Evolutionary conservation across 2,888 invertebrate species (phyloP).

Genomic region (Cactoblastis cactorum): DNA sequence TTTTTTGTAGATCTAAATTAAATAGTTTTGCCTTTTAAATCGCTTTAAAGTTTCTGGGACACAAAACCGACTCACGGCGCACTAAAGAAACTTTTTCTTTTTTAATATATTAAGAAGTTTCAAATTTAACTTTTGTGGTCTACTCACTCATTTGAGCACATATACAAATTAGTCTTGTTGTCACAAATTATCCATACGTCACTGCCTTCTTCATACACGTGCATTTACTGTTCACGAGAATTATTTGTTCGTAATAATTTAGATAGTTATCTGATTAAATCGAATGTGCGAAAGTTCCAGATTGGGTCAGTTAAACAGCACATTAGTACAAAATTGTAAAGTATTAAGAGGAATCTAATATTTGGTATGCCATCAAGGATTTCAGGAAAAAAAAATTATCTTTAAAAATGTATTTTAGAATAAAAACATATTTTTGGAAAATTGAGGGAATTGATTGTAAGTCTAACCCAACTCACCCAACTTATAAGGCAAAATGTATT

Average conservation of each 20-base stretch:
- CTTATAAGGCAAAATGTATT: conserved; percentile 44
- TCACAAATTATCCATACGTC: conserved; percentile 40
- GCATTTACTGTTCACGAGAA: conserved; percentile 29
- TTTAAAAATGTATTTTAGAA: conserved; percentile 53
- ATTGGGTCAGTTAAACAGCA: conserved; percentile 31
- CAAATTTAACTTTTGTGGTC: not conserved
- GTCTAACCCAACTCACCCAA: conserved; percentile 35
- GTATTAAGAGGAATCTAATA: conserved; percentile 17
- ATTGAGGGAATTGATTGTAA: conserved; percentile 57
- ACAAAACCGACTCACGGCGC: too few species aligned
- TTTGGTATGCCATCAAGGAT: conserved; percentile 9
- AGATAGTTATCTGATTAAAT: not conserved
- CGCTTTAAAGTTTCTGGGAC: too few species aligned
- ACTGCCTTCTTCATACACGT: conserved; percentile 38
- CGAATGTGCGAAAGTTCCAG: conserved; percentile 17
- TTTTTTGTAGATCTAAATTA: too few species aligned
- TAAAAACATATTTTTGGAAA: conserved; percentile 47
- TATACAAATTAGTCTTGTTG: conserved; percentile 18
- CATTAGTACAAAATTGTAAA: conserved; percentile 47
- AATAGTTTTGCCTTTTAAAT: too few species aligned
- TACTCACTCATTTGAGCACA: not conserved
- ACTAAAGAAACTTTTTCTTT: too few species aligned
- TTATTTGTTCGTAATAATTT: not conserved
- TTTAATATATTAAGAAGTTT: not conserved
- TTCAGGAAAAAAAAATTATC: conserved; percentile 1